phyloP scores from a whole-genome alignment of 2,113 vertebrate species.

The Otus sunia region DNA sequence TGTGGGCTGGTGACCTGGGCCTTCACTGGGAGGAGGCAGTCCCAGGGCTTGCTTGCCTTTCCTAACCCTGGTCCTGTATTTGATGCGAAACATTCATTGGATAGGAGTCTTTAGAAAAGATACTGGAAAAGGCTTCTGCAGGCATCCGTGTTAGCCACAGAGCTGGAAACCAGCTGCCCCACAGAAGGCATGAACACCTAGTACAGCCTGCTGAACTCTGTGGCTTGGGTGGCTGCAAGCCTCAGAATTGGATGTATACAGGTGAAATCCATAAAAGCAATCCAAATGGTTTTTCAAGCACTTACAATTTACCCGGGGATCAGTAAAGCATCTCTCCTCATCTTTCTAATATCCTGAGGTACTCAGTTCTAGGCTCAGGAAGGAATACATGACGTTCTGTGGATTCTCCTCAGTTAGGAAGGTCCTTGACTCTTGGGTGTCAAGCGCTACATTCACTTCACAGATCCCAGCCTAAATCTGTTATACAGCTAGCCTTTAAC shows the following conservation, averaged over 20 bases:
- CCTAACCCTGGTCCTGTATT: not conserved
- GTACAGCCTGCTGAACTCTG: not conserved
- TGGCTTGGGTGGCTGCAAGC: not conserved
- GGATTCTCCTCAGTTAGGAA: not conserved
- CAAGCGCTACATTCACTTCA: not conserved
- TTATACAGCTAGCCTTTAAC: not conserved
- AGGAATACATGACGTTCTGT: not conserved
- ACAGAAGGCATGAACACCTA: not conserved
- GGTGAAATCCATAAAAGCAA: not conserved
- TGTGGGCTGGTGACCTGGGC: not conserved
- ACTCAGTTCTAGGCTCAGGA: not conserved
- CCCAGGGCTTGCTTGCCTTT: not conserved
- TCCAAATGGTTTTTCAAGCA: not conserved
- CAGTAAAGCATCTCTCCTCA: not conserved
- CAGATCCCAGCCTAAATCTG: not conserved
- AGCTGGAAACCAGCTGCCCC: not conserved
- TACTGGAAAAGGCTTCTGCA: not conserved
- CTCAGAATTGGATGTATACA: not conserved
- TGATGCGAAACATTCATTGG: not conserved
- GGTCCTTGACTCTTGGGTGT: not conserved
- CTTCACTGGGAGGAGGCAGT: not conserved
- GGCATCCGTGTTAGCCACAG: not conserved
- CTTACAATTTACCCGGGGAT: not conserved
- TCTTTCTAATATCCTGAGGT: not conserved
- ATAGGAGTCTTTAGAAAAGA: not conserved